Evolutionary conservation across 2,113 vertebrate species (phyloP).

Genomic region (Mus musculus): DNA sequence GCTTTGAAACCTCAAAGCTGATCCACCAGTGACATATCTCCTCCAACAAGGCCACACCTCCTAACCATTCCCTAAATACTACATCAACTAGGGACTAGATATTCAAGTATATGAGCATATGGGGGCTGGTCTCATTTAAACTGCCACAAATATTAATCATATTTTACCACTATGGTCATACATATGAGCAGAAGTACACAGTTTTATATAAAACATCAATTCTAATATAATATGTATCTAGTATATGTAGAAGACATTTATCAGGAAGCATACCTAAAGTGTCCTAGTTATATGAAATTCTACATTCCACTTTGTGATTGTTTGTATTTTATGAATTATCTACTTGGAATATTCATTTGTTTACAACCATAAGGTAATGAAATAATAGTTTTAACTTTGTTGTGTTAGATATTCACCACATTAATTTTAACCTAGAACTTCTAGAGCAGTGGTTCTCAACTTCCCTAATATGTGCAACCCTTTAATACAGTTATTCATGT

Average conservation of each 20-base stretch:
- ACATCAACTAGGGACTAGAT: neutral
- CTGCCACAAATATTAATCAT: neutral
- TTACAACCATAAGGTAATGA: neutral
- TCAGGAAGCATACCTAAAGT: neutral
- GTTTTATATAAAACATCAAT: neutral
- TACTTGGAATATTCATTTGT: neutral
- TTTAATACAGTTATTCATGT: neutral
- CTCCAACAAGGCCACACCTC: neutral
- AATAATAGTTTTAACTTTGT: neutral
- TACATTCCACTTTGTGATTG: neutral
- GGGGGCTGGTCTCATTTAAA: neutral
- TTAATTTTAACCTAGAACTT: neutral
- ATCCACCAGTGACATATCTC: neutral
- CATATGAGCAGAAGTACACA: neutral
- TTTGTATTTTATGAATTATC: constrained; percentile 16
- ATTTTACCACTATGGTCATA: neutral
- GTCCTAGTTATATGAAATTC: neutral
- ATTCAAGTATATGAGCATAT: no score
- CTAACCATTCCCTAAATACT: neutral
- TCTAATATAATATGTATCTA: neutral
- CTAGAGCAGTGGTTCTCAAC: neutral
- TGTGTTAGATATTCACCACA: neutral
- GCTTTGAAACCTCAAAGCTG: neutral
- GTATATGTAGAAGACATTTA: neutral
- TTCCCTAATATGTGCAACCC: neutral